Conservation (phyloP, 2,113 vertebrate genomes). For the Laterallus jamaicensis region DNA sequence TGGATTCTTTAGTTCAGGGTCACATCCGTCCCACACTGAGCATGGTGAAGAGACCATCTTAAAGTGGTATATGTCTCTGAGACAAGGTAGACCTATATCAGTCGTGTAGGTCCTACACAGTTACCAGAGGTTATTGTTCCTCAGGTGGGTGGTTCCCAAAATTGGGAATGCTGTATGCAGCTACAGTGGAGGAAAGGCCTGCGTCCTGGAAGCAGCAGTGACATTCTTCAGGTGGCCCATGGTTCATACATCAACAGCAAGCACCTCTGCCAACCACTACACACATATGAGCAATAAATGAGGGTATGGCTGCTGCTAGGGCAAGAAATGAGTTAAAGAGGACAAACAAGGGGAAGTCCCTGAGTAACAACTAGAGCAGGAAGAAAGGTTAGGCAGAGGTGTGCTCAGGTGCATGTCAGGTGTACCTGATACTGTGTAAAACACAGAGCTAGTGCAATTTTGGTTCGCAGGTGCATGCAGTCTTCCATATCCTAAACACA, state of each 20-base stretch:
- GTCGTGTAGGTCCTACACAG: not conserved
- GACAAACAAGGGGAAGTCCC: not conserved
- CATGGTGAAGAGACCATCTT: not conserved
- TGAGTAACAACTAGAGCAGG: not conserved
- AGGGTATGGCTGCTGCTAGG: not conserved
- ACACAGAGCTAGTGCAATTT: not conserved
- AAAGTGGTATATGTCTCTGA: not conserved
- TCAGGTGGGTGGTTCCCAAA: not conserved
- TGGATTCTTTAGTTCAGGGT: not conserved
- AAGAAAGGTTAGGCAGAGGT: not conserved
- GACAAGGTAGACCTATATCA: not conserved
- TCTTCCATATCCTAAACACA: not conserved
- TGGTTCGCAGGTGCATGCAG: fast-evolving
- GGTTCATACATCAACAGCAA: not conserved
- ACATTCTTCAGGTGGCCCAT: not conserved
- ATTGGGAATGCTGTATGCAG: not conserved
- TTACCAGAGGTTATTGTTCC: not conserved
- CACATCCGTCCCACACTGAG: not conserved
- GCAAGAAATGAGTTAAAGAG: not conserved
- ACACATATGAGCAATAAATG: not conserved
- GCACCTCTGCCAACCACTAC: not conserved
- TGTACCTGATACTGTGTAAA: not conserved
- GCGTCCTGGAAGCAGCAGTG: not conserved
- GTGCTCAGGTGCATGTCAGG: not conserved
- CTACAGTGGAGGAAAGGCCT: not conserved